phyloP scores from a whole-genome alignment of 2,797 vertebrate species.

The Lacerta viridis region DNA sequence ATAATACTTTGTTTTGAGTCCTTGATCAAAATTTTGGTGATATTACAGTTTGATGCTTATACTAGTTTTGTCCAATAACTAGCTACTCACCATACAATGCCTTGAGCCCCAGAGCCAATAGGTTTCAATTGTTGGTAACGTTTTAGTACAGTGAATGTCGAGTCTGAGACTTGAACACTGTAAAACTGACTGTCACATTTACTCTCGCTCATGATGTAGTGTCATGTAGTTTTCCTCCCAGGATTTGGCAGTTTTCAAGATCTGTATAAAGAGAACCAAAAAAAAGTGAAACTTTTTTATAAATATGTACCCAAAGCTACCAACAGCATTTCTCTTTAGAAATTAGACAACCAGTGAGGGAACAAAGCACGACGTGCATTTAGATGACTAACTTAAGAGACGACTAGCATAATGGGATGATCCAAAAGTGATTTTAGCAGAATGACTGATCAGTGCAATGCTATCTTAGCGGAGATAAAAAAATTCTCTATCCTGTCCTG shows the following conservation, averaged over 20 bases:
- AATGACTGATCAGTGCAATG: background rate
- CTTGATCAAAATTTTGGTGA: background rate
- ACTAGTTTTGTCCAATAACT: constrained; percentile 37
- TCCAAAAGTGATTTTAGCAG: background rate
- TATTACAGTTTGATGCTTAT: constrained; percentile 49
- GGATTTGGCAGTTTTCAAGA: constrained; percentile 63
- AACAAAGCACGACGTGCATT: background rate
- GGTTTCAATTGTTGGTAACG: constrained; percentile 95
- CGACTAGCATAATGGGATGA: background rate
- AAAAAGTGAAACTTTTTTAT: constrained; percentile 58
- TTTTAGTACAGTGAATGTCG: constrained; percentile 94
- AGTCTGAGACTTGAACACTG: constrained; percentile 97
- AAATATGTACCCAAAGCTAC: background rate
- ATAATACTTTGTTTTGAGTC: too few relatives aligned
- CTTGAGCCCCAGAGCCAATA: constrained; percentile 96
- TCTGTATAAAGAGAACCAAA: constrained; percentile 73
- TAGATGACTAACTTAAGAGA: background rate
- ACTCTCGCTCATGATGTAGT: constrained; percentile 92
- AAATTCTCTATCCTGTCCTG: too few relatives aligned
- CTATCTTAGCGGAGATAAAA: background rate
- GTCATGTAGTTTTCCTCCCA: constrained; percentile 74
- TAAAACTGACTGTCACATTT: constrained; percentile 93
- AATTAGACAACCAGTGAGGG: background rate
- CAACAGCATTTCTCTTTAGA: background rate
- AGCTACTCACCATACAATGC: constrained; percentile 94